Base-by-base conservation (phyloP, 2,888 invertebrate species). In the Rhopalosiphum nymphaeae region DNA sequence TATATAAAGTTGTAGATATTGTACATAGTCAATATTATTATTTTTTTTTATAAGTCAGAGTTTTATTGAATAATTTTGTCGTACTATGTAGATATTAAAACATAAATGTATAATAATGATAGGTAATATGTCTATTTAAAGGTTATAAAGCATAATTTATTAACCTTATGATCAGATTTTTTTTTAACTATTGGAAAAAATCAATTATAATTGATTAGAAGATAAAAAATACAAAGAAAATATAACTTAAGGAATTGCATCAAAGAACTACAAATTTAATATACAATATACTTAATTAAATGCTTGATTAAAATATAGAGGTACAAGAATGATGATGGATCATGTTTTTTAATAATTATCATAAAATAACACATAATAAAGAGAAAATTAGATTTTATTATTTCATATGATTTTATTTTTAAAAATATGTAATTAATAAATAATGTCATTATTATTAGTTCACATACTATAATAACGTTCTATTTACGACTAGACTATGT, bases 401-500 rank as follows among this genome's bases (percentile, higher is more conserved):
- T 49, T 90, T 93, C 89, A 89, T 85, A 93, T 16, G 67, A 16
- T 87, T 61, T 87, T 89, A 42, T 93, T 78, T 53, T 89, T 56
- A 87, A n/a, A 87, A 87, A 89, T 89, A 93, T 61, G 86, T 89
- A 89, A 84, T 93, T 89, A 89, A 93, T 84, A 89, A 93, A 84
- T 93, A 93, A 89, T 93, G 84, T 44, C 89, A 84, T 93, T 93
- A 92, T 92, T 92, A 93, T 61, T 92, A 86, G 85, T 92, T 36
- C 78, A 78, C 78, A 78, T 78, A 93, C 56, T 36, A 89, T 89
- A 93, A 93, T 93, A 89, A 67, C 67, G 5, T 88, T 93, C 49
- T 89, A 84, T 93, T 94, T 94, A 61, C 89, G 93, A 94, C 93
- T 94, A 94, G 93, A 94, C 90, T 94, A 94, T 94, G 93, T 94